Evolutionary conservation across 2,888 invertebrate genomes (phyloP), one percentile per base, ranked within the genome.

Genomic region (Pseudococcus jackbeardsleyi): DNA sequence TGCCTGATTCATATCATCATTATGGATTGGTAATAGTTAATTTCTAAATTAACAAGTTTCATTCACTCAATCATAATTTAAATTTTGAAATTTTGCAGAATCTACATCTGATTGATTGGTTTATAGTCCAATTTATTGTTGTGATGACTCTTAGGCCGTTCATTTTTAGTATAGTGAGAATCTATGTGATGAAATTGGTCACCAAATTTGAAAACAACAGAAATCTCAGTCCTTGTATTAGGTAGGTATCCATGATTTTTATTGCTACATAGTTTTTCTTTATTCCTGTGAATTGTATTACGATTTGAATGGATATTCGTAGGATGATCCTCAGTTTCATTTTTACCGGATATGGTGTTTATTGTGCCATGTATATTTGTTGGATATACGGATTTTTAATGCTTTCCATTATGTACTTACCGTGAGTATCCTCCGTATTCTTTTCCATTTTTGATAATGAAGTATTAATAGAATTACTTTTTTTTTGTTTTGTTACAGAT

Each of bases 61-160:
- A 19, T 86, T 68, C 72, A 0, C 42, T 89, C 86, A 46, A 82
- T 77, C 22, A 17, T 77, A 22, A 26, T 12, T 8, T 26, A 88
- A 87, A n/a, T 85, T 42, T 42, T 89, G 89, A 89, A 89, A 89
- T 90, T 88, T 94, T 95, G 89, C 93, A 99, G 98, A 98, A 98
- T 92, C 96, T 98, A 92, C 96, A 99, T 92, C 92, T 99, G 90
- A 98, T 99, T 91, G 98, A 99, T 91, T 94, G 95, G 0, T 95
- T 98, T 91, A 92, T 99, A 89, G 94, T 98, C 77, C 93, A 95
- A 88, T 96, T 99, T 91, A 96, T 98, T 90, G 93, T 95, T 89
- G 94, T 96, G 11, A 93, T 98, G 90, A 93, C 98, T 90, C 94
- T 88, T 7, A 22, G 88, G 19, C 88, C 88, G 1, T 82, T 82